Evolutionary conservation across 1,140 invertebrate species (phyloP).

Genomic region (Hyles vespertilio): DNA sequence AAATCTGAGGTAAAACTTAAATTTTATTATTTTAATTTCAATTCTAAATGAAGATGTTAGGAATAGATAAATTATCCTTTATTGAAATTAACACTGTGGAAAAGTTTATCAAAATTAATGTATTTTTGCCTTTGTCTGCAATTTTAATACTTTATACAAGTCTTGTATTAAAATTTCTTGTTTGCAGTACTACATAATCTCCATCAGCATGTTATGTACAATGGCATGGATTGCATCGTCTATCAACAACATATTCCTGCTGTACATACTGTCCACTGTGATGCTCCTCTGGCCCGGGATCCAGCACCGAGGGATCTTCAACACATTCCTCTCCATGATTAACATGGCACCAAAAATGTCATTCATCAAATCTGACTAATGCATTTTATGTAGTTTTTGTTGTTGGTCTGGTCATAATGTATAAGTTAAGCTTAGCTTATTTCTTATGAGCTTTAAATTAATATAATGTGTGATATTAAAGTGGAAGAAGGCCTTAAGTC

Average conservation of each 20-base stretch:
- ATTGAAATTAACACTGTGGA: neutral
- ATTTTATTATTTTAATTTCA: no score
- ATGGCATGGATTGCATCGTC: constrained; percentile 87
- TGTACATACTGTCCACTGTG: constrained; percentile 80
- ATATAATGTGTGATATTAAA: constrained; percentile 8
- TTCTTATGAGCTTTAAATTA: constrained; percentile 16
- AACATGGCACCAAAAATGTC: constrained; percentile 45
- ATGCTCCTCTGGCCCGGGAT: constrained; percentile 77
- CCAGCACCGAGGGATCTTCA: constrained; percentile 47
- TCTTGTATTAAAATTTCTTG: constrained; percentile 27
- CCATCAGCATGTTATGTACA: constrained; percentile 79
- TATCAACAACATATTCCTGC: constrained; percentile 88
- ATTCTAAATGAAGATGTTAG: neutral
- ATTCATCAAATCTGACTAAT: constrained; percentile 45
- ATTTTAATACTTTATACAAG: no score
- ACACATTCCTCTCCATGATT: constrained; percentile 44
- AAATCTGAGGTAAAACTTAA: no score
- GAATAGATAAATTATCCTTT: neutral
- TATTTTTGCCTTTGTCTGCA: neutral
- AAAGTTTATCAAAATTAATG: neutral
- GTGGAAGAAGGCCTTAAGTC: constrained; percentile 1
- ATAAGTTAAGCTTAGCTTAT: constrained; percentile 60
- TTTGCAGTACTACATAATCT: constrained; percentile 85
- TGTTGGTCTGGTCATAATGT: constrained; percentile 63
- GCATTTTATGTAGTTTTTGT: constrained; percentile 31